A percentile compares a stretch with the other conserved stretches of the same genome.
Conservation (phyloP, 2,888 invertebrate genomes). For the Griposia aprilina region DNA sequence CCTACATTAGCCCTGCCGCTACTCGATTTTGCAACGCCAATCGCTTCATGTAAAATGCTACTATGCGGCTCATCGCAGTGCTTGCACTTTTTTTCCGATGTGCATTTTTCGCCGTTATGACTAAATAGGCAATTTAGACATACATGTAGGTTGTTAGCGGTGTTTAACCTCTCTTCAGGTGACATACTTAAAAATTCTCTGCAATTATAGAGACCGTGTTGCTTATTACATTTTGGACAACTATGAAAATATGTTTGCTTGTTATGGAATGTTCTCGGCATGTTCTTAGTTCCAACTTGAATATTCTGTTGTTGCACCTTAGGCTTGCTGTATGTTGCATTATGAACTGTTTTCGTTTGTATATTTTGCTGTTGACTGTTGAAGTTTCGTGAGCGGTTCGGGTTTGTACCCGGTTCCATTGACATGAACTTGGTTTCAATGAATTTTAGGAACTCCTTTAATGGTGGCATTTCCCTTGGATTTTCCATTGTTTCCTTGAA, state of each 20-base stretch:
- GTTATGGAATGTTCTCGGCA: too few relatives aligned
- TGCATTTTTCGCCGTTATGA: conserved; percentile 12
- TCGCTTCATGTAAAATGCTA: conserved; percentile 8
- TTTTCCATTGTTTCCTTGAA: too few relatives aligned
- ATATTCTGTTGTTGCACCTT: too few relatives aligned
- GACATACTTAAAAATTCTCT: conserved; percentile 3
- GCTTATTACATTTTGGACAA: not conserved
- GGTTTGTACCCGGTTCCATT: too few relatives aligned
- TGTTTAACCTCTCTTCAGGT: conserved; percentile 4
- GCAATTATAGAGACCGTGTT: conserved; percentile 5
- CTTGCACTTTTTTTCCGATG: conserved; percentile 9
- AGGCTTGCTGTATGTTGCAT: too few relatives aligned
- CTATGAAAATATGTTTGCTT: not conserved
- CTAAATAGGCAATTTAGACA: not conserved
- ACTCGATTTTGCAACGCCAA: not conserved
- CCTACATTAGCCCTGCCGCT: not conserved
- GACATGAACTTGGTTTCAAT: too few relatives aligned
- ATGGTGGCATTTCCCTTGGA: too few relatives aligned
- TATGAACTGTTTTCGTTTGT: too few relatives aligned
- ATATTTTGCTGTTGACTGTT: too few relatives aligned
- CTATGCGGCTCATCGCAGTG: conserved; percentile 4
- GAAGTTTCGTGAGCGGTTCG: too few relatives aligned
- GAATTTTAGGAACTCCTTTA: too few relatives aligned
- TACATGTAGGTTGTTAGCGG: conserved; percentile 11
- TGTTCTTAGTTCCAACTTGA: too few relatives aligned